A percentile compares a stretch with the other conserved stretches of the same genome.
Conservation (phyloP, 2,113 vertebrate genomes). For the Probosciger aterrimus region DNA sequence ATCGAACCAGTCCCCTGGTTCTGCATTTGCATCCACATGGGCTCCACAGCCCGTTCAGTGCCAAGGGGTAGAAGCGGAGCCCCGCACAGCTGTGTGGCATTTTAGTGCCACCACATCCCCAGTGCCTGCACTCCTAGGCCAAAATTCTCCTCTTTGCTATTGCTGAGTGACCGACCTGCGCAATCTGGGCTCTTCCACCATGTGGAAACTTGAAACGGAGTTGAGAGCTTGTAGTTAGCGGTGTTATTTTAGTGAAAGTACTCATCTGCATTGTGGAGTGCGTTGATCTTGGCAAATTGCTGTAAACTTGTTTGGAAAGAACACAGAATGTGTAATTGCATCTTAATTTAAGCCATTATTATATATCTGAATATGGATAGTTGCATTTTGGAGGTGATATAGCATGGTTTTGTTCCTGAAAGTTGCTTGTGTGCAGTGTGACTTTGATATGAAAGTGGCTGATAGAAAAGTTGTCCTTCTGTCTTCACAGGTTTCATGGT, state of each 20-base stretch:
- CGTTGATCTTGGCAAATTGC: fast-evolving
- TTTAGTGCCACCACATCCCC: background rate
- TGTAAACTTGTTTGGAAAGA: background rate
- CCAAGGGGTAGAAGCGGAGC: background rate
- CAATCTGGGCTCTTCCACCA: fast-evolving
- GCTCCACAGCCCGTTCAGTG: background rate
- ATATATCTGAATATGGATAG: fast-evolving
- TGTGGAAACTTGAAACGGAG: background rate
- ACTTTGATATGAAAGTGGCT: fast-evolving
- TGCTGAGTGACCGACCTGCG: fast-evolving
- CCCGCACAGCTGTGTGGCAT: background rate
- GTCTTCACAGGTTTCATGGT: conserved; percentile 74
- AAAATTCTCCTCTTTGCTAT: background rate
- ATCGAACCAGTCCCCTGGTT: background rate
- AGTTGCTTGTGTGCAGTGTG: fast-evolving
- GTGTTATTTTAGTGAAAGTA: background rate
- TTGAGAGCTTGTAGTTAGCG: background rate
- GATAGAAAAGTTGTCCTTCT: background rate
- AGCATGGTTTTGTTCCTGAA: fast-evolving
- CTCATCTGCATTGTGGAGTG: background rate
- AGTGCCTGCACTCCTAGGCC: background rate
- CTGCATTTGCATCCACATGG: background rate
- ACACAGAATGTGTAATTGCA: fast-evolving
- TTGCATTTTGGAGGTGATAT: fast-evolving
- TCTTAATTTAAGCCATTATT: background rate